Evolutionary conservation across 2,113 vertebrate species (phyloP), one percentile per base, ranked within the genome.

Genomic region (Gopherus evgoodei): DNA sequence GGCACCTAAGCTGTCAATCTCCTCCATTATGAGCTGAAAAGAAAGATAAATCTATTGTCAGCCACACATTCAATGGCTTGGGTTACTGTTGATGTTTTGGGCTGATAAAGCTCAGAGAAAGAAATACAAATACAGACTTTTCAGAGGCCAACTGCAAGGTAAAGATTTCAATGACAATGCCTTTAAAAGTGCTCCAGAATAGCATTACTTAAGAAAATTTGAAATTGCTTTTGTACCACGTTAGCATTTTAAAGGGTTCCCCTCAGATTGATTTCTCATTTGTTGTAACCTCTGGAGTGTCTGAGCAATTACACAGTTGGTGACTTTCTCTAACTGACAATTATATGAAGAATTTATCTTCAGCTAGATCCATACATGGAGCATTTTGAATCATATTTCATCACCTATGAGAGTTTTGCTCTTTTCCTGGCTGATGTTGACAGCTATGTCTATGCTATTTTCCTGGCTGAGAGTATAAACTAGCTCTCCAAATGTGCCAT

Each of bases 281-380:
- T 89, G 86, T 83, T 86, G 42, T 90, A 52, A 54, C 95, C 69
- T 96, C 78, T 85, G 22, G 49, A 93, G 42, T 94, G 38, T 87
- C 29, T 31, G 59, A 90, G 81, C 88, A 96, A 44, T 96, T 89
- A 11, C 57, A 93, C 93, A 24, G 83, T n/a, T 87, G 57, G 24
- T 31, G 93, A 95, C 96, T 91, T 95, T 94, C 53, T 92, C 87
- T 95, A 75, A 96, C 95, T 96, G 95, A 95, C 84, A 95, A 95
- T 96, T 94, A 95, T 94, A 89, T 94, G 38, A 57, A 76, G 89
- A 35, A 93, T 92, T 96, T 98, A 96, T 95, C 86, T 94, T 93
- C 82, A 93, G 27, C 75, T 96, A 91, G 59, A 82, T 78, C 75
- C 75, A 78, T 87, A 53, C 57, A 84, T 5, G 57, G n/a, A 91